Evolutionary conservation across 2,797 vertebrate species (phyloP).

Genomic region (Alosa sapidissima): DNA sequence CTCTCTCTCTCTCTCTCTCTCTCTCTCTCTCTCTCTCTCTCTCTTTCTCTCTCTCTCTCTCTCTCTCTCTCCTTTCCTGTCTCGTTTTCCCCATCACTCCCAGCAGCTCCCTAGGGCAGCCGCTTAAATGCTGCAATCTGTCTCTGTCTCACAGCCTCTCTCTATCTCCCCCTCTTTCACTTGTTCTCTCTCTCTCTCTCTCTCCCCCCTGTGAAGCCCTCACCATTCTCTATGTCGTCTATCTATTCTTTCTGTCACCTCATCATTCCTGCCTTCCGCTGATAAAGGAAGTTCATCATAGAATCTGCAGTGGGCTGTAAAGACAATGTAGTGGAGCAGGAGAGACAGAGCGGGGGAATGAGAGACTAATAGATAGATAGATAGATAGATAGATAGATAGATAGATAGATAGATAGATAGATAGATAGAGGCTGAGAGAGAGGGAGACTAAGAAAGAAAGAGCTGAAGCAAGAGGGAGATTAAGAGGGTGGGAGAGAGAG

Average conservation of each 20-base stretch:
- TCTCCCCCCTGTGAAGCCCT: too few species aligned
- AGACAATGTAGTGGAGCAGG: not conserved
- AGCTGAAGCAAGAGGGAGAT: not conserved
- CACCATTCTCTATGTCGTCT: not conserved
- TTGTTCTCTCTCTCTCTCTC: not conserved
- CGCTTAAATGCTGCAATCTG: slow-evolving; percentile 76
- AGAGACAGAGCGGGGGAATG: not conserved
- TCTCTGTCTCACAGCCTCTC: slow-evolving; percentile 59
- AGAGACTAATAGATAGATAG: not conserved
- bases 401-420: not conserved
- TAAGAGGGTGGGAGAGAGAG: not conserved
- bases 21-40: slow-evolving; percentile 58
- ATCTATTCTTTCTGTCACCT: slow-evolving; percentile 9
- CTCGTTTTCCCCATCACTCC: slow-evolving; percentile 54
- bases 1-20: slow-evolving; percentile 45
- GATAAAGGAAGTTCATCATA: slow-evolving; percentile 18
- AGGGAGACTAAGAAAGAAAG: not conserved
- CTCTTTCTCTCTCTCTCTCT: slow-evolving; percentile 58
- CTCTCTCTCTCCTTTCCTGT: not conserved
- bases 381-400: not conserved
- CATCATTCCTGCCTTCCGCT: not conserved
- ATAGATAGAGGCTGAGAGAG: not conserved
- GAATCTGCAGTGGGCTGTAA: slow-evolving; percentile 2
- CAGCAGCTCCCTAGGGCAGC: slow-evolving; percentile 66
- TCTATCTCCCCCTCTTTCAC: not conserved